phyloP scores from a whole-genome alignment of 2,113 vertebrate species.

The Rattus norvegicus region DNA sequence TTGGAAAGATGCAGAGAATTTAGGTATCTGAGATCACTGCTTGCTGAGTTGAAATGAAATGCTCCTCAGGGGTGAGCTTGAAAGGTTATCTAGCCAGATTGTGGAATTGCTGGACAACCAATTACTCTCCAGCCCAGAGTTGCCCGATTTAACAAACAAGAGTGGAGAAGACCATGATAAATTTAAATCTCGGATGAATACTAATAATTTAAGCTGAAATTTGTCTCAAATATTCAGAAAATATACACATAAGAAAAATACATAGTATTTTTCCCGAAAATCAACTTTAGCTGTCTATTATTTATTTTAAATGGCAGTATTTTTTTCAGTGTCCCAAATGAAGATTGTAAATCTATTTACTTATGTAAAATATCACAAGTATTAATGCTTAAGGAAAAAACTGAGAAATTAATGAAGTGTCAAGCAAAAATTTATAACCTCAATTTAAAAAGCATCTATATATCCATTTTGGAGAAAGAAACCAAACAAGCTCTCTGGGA shows the following conservation, averaged over 20 bases:
- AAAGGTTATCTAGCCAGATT: slow-evolving; percentile 55
- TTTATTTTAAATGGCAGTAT: slow-evolving; percentile 46
- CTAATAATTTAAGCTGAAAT: background rate
- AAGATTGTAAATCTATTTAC: background rate
- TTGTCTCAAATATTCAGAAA: background rate
- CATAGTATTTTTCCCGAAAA: slow-evolving; percentile 18
- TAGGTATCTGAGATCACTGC: slow-evolving; percentile 3
- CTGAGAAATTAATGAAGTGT: slow-evolving; percentile 48
- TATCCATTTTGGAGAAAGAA: slow-evolving; percentile 23
- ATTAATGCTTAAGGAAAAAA: slow-evolving; percentile 21
- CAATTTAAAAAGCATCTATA: background rate
- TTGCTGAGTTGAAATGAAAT: slow-evolving; percentile 50
- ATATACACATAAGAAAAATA: background rate
- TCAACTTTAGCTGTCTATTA: slow-evolving; percentile 6
- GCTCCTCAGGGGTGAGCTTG: background rate
- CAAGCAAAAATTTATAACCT: slow-evolving; percentile 22
- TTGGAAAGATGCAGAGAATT: slow-evolving; percentile 40
- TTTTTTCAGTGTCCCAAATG: background rate
- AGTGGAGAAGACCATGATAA: background rate
- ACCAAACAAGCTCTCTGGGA: slow-evolving; percentile 14
- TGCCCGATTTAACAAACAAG: slow-evolving; percentile 53
- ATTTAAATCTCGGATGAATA: slow-evolving; percentile 19
- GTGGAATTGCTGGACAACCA: slow-evolving; percentile 8
- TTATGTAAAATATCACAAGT: background rate
- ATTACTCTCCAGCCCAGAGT: background rate